These are phyloP conservation scores for Crossaster papposus DNA, from an alignment of 53 echinoderm and acorn worm species.

Conservation along the genomic window DNA sequence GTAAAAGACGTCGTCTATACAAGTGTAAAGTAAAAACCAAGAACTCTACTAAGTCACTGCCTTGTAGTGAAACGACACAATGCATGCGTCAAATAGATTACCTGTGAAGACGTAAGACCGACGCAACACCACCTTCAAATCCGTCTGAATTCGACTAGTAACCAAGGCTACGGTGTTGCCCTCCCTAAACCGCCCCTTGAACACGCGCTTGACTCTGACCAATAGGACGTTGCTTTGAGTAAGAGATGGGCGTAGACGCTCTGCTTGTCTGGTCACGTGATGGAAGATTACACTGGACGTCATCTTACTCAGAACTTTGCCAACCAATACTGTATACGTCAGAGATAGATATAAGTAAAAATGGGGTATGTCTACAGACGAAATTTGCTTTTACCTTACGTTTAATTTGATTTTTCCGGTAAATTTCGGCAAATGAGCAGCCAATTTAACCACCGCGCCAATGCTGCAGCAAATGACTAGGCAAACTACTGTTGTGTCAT, in stretches of 20 bases:
- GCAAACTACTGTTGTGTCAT: too few species aligned
- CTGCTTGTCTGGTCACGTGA: neutral
- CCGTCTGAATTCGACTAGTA: neutral
- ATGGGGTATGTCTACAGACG: neutral
- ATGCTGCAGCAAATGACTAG: too few species aligned
- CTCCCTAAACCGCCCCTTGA: slow-evolving; percentile 22
- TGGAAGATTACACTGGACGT: slow-evolving; percentile 17
- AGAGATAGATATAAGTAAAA: neutral
- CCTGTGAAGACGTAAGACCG: slow-evolving; percentile 40
- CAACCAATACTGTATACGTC: slow-evolving; percentile 16
- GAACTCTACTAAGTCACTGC: too few species aligned
- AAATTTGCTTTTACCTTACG: too few species aligned
- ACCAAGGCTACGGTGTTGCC: slow-evolving; percentile 39
- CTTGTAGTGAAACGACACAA: too few species aligned
- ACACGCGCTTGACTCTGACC: slow-evolving; percentile 45
- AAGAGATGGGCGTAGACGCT: slow-evolving; percentile 16
- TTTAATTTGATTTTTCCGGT: too few species aligned
- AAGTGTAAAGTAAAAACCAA: too few species aligned
- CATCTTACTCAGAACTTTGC: slow-evolving; percentile 31
- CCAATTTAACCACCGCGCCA: too few species aligned
- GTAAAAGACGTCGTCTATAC: too few species aligned
- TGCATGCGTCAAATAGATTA: too few species aligned
- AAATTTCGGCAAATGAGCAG: too few species aligned
- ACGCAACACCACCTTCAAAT: neutral
- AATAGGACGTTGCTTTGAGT: slow-evolving; percentile 16